phyloP scores from a whole-genome alignment of 2,797 vertebrate genomes.

The Gorsachius magnificus region DNA sequence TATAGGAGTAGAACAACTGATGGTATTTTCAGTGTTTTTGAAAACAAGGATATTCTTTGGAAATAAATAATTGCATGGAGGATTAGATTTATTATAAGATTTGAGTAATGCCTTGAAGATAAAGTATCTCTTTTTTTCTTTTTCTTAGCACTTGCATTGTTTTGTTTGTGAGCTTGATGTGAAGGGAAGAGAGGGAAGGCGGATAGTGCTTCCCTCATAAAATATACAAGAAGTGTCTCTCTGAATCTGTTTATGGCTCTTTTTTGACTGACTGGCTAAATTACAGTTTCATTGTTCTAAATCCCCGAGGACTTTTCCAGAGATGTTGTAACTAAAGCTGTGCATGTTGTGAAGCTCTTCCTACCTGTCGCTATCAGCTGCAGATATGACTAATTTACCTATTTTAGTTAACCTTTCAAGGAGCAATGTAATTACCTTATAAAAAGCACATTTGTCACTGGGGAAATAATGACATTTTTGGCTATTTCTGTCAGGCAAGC shows the following conservation, averaged over 20 bases:
- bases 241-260: slow-evolving; percentile 49
- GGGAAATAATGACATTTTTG: neutral
- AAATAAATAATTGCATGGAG: slow-evolving; percentile 5
- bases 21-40: neutral
- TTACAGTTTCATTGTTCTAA: slow-evolving; percentile 58
- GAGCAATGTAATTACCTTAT: neutral
- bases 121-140: neutral
- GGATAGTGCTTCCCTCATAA: slow-evolving; percentile 55
- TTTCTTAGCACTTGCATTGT: neutral
- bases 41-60: slow-evolving; percentile 9
- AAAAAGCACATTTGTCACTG: neutral
- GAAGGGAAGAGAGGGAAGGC: neutral
- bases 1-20: neutral
- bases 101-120: neutral
- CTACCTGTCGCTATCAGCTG: slow-evolving; percentile 13
- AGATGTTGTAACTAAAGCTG: slow-evolving; percentile 47
- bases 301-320: slow-evolving; percentile 17
- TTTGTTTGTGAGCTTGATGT: slow-evolving; percentile 6
- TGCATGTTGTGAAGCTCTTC: neutral
- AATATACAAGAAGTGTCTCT: slow-evolving; percentile 61
- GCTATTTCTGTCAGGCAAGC: neutral
- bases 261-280: slow-evolving; percentile 59
- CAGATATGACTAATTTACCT: slow-evolving; percentile 34
- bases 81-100: slow-evolving; percentile 17
- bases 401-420: slow-evolving; percentile 10